Evolutionary conservation across 2,888 invertebrate species (phyloP).

Genomic region (Drosophila subsilvestris): DNA sequence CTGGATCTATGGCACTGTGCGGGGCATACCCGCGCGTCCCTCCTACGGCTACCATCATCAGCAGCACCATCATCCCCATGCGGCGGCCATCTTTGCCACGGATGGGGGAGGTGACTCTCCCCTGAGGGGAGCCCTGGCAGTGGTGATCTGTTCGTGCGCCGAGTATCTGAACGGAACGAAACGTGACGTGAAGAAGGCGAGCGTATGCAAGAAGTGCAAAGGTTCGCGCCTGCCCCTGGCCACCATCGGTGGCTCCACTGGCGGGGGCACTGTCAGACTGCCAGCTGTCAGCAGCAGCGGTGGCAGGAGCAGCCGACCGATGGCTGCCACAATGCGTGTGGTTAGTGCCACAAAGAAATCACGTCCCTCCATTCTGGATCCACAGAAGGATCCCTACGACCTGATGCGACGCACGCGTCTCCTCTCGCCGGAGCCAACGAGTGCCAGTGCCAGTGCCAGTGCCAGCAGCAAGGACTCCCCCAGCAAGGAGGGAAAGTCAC

Average conservation of each 20-base stretch:
- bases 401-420: constrained; percentile 91
- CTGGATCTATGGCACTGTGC: constrained; percentile 92
- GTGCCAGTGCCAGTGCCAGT: constrained; percentile 17
- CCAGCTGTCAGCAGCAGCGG: constrained; percentile 67
- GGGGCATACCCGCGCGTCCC: constrained; percentile 85
- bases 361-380: constrained; percentile 88
- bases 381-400: constrained; percentile 91
- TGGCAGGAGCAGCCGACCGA: constrained; percentile 62
- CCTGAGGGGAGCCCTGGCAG: constrained; percentile 85
- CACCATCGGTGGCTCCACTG: constrained; percentile 86
- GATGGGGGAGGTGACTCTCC: constrained; percentile 56
- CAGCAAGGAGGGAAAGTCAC: constrained; percentile 72
- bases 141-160: constrained; percentile 92
- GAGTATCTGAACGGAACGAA: constrained; percentile 92
- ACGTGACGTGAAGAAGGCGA: constrained; percentile 89
- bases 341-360: constrained; percentile 85
- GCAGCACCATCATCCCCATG: constrained; percentile 64
- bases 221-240: constrained; percentile 91
- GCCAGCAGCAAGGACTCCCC: constrained; percentile 5
- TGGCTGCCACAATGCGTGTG: constrained; percentile 87
- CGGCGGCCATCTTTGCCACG: constrained; percentile 77
- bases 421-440: constrained; percentile 86
- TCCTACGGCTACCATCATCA: constrained; percentile 77
- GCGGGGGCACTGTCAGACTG: constrained; percentile 86
- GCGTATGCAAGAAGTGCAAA: constrained; percentile 93